A percentile compares a stretch with the other conserved stretches of the same genome.
These are phyloP conservation scores for Xenus cinereus DNA, from an alignment of 2,113 vertebrate species.

Conservation along the genomic window DNA sequence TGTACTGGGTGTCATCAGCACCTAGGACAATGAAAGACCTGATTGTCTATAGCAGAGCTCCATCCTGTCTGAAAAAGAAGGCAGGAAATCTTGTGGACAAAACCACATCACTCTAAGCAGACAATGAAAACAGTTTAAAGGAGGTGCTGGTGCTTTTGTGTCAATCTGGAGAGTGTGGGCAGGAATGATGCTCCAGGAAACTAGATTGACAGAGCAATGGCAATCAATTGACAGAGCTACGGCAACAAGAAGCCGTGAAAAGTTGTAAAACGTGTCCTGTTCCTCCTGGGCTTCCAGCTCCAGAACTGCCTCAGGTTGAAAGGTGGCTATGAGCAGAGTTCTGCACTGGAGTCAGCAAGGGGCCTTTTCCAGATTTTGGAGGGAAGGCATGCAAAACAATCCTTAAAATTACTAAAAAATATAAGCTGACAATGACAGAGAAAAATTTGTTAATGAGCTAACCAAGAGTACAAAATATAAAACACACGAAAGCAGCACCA, in stretches of 20 bases:
- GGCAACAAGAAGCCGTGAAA: not conserved
- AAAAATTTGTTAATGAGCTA: not conserved
- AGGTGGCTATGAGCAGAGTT: not conserved
- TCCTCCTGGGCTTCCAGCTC: not conserved
- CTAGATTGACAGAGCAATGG: not conserved
- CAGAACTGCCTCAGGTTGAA: not conserved
- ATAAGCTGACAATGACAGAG: not conserved
- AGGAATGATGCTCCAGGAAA: not conserved
- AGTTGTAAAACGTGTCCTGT: not conserved
- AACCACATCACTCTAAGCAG: not conserved
- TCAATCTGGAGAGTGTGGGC: not conserved
- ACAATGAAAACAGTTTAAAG: not conserved
- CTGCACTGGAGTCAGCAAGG: not conserved
- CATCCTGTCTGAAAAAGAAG: not conserved
- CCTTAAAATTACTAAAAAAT: not conserved
- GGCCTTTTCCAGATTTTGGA: not conserved
- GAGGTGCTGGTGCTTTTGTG: not conserved
- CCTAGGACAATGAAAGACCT: not conserved
- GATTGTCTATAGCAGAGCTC: not conserved
- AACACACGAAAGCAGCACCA: rapidly evolving
- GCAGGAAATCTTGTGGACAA: not conserved
- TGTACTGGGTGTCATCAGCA: not conserved
- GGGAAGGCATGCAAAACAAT: not conserved
- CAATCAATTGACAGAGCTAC: not conserved
- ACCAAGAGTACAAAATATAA: not conserved